Conservation (phyloP, 2,113 vertebrate species). For the Ploceus nigricollis region DNA sequence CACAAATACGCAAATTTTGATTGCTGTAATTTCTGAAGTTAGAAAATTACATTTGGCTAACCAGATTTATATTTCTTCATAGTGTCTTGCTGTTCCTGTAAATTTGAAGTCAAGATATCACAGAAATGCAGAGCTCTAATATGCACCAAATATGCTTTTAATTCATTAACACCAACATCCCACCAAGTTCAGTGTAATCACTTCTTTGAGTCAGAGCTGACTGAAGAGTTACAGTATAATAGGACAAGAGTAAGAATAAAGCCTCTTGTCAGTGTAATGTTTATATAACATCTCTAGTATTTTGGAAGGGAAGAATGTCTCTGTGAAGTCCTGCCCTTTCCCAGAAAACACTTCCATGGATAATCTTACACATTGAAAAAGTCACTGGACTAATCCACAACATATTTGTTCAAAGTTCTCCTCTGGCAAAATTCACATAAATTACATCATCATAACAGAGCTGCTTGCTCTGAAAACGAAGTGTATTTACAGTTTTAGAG, state of each 20-base stretch:
- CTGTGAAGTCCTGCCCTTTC: background rate
- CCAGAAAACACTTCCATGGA: background rate
- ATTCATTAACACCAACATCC: background rate
- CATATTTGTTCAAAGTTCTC: slow-evolving; percentile 6
- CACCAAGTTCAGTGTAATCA: background rate
- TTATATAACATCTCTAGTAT: background rate
- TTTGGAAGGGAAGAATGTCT: background rate
- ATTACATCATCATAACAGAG: background rate
- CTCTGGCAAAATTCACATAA: background rate
- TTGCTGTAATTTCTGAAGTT: background rate
- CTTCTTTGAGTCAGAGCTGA: background rate
- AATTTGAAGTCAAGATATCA: background rate
- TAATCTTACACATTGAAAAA: slow-evolving; percentile 29
- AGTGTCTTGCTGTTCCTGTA: background rate
- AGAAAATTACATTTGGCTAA: background rate
- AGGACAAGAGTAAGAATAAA: background rate
- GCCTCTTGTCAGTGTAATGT: background rate
- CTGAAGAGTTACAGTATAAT: background rate
- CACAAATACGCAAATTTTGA: background rate
- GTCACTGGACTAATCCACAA: background rate
- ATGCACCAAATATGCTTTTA: background rate
- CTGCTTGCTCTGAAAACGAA: slow-evolving; percentile 4
- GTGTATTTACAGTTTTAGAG: background rate
- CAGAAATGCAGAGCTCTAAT: background rate
- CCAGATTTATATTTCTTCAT: background rate